Base-by-base conservation (phyloP, 1,140 invertebrate genomes). In the Lasaia peninsularis region DNA sequence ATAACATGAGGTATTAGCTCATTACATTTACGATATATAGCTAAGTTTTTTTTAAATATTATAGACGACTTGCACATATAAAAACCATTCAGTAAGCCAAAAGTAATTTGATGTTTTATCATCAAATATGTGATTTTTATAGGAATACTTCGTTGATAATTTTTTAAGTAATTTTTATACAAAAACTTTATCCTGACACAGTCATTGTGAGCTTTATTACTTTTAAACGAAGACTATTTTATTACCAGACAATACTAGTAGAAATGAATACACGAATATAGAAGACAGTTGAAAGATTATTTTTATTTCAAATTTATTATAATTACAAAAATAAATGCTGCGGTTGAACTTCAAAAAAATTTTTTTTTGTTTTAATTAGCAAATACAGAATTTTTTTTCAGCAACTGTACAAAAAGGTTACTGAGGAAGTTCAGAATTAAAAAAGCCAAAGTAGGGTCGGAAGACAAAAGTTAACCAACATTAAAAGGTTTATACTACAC, bases 71-170 rank as follows among this genome's bases (percentile, higher is more conserved):
- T 67, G 67, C 68, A 75, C 62, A 69, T 77, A 60, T 83, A 73
- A 75, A n/a, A 62, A 70, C 71, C 57, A 69, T 71, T 71, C 55
- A 67, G 71, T 75, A 82, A 82, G 77, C 75, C 73, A 65, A 77
- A 71, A 78, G 72, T 67, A 75, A 68, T 78, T 69, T 62, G 72
- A 78, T 72, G 65, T 68, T 56, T 72, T 86, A 83, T 73, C 69
- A 83, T n/a, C n/a, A 86, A 84, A 83, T 85, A 82, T 73, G 56
- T 72, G 71, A 61, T 60, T 65, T 73, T 71, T 73, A 74, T 81
- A 86, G 71, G 73, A 86, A 80, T 81, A 75, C 33, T 58, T 69
- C 72, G 52, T 85, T 85, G 80, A 78, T 80, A 80, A n/a, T n/a
- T 79, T 76, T 62, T 60, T 67, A 62, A 61, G 66, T 61, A 60